Evolutionary conservation across 2,888 invertebrate genomes (phyloP).

Genomic region (Drosophila stalkeri): DNA sequence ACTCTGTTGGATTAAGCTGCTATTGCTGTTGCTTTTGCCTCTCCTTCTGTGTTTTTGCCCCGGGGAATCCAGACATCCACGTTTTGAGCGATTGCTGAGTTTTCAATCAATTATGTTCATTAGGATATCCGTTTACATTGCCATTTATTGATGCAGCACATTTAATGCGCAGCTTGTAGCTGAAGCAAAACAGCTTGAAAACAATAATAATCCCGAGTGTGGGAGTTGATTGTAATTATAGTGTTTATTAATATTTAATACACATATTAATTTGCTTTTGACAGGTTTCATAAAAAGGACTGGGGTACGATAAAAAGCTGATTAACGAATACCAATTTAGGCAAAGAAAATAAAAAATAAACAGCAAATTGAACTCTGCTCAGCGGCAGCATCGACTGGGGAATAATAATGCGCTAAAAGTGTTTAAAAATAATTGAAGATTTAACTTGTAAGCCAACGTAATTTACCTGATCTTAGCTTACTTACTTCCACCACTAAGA

Average conservation of each 20-base stretch:
- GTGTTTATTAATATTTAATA: background rate
- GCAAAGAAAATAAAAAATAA: background rate
- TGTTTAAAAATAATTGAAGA: background rate
- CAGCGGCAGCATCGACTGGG: background rate
- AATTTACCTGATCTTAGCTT: background rate
- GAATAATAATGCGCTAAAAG: background rate
- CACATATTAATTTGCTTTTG: background rate
- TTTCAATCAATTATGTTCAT: conserved; percentile 66
- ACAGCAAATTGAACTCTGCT: background rate
- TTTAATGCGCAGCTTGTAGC: background rate
- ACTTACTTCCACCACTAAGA: background rate
- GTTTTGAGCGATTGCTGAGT: conserved; percentile 55
- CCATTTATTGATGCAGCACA: conserved; percentile 34
- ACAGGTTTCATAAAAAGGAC: background rate
- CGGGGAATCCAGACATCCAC: conserved; percentile 22
- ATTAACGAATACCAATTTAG: background rate
- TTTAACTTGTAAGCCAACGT: background rate
- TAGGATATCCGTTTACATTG: conserved; percentile 19
- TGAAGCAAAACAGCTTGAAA: background rate
- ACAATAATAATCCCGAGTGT: background rate
- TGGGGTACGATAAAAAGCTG: background rate
- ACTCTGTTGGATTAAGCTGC: conserved; percentile 50
- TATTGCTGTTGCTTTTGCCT: conserved; percentile 15
- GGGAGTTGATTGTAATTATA: background rate
- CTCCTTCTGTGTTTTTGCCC: conserved; percentile 12